These are phyloP conservation scores for Calcarius lapponicus DNA, from an alignment of 2,797 vertebrate genomes.

Conservation along the genomic window DNA sequence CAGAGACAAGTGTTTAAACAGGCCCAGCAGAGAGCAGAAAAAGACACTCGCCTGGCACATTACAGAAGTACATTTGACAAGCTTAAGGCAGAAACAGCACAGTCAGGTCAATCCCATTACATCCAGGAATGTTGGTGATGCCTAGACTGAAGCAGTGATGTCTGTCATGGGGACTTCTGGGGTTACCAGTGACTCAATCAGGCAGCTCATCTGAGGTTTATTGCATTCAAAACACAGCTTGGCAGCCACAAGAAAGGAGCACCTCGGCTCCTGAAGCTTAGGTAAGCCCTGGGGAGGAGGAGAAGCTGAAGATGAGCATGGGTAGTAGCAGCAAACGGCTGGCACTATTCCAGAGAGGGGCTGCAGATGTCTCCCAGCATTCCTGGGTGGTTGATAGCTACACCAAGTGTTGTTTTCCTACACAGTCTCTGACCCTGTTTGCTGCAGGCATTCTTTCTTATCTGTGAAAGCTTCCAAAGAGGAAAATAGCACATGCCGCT, in stretches of 20 bases:
- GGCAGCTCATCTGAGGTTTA: neutral
- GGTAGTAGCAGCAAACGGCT: neutral
- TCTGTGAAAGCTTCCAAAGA: slow-evolving; percentile 9
- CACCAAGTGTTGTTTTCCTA: neutral
- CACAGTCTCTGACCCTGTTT: neutral
- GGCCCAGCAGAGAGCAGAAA: neutral
- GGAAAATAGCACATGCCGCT: slow-evolving; percentile 3
- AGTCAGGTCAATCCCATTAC: neutral
- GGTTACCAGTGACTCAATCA: neutral
- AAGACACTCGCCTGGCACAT: neutral
- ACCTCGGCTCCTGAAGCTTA: neutral
- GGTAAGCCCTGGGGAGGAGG: neutral
- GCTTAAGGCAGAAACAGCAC: neutral
- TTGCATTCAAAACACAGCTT: neutral
- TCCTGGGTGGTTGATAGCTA: slow-evolving; percentile 21
- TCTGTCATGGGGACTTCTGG: neutral
- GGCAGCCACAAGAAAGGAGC: neutral
- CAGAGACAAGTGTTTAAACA: neutral
- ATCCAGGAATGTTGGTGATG: neutral
- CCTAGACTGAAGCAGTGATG: neutral
- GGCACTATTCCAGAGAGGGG: neutral
- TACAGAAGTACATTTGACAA: neutral
- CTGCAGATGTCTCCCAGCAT: neutral
- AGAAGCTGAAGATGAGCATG: neutral
- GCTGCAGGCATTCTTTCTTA: slow-evolving; percentile 1